phyloP scores from a whole-genome alignment of 2,888 invertebrate genomes.

The Molanna angustata region DNA sequence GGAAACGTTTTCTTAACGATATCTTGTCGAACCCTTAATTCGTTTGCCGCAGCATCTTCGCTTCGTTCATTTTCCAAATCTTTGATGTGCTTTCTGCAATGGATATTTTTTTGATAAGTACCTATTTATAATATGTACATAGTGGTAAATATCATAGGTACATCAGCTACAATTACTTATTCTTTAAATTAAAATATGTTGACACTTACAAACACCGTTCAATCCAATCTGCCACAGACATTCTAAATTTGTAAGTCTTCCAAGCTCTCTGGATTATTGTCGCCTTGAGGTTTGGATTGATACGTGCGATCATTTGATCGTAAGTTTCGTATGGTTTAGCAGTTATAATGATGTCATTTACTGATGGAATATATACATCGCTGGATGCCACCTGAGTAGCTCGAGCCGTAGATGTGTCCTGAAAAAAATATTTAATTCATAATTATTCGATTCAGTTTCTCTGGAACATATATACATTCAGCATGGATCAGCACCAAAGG shows the following conservation, averaged over 20 bases:
- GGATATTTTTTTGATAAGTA: too few relatives aligned
- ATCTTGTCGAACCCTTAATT: conserved; percentile 54
- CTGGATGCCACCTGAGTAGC: conserved; percentile 61
- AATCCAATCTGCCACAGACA: conserved; percentile 46
- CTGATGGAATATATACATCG: conserved; percentile 59
- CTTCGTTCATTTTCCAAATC: conserved; percentile 55
- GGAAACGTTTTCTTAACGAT: conserved; percentile 68
- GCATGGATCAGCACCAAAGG: too few relatives aligned
- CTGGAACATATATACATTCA: too few relatives aligned
- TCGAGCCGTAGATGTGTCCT: conserved; percentile 55
- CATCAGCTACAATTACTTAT: not conserved
- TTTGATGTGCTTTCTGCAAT: conserved; percentile 45
- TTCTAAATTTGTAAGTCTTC: conserved; percentile 55
- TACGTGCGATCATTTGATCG: conserved; percentile 56
- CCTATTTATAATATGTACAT: too few relatives aligned
- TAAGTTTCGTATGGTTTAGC: conserved; percentile 65
- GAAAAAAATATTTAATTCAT: too few relatives aligned
- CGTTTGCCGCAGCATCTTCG: conserved; percentile 53
- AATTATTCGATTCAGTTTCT: too few relatives aligned
- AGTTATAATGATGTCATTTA: conserved; percentile 60
- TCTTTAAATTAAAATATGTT: not conserved
- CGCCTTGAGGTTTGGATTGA: conserved; percentile 57
- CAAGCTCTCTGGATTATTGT: conserved; percentile 65
- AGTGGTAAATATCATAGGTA: too few relatives aligned
- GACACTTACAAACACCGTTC: conserved; percentile 43